Evolutionary conservation across 2,113 vertebrate species (phyloP), one percentile per base, ranked within the genome.

Genomic region (Archilochus colubris): DNA sequence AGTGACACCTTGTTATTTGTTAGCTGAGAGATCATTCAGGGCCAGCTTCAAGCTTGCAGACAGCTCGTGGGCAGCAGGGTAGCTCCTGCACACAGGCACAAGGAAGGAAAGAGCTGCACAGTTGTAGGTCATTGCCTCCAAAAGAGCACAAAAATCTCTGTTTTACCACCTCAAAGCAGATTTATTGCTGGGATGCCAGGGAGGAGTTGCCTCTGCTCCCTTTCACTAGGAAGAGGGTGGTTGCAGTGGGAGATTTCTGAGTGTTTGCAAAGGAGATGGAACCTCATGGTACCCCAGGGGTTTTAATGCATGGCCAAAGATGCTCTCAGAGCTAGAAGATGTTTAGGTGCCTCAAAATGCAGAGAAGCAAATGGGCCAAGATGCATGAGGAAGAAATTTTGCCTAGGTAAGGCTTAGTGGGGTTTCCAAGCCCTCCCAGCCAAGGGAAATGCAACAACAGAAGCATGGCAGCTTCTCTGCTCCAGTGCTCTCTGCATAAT

Each of bases 1-100:
- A 90, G 64, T 88, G 91, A 97, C 93, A 81, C 2, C 1, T 14
- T 90, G 73, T 75, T 95, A 83, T 93, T 95, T 94, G 82, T 74
- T n/a, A 72, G 67, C 91, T 31, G 61, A 48, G 80, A 83, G 76
- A 93, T 75, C 64, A n/a, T 12, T 75, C n/a, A 44, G 81, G 82
- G 76, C 72, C 83, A 62, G 76, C 24, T 11, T 27, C 62, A 75
- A 1, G 31, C 80, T 63, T 13, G 48, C 67, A 16, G 87, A 70
- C 68, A 85, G 84, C 86, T 66, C 14, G 5, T 6, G 51, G 82
- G 72, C 12, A 89, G 67, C 85, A n/a, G 68, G 83, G 10, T 38
- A 15, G 30, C 33, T 40, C 40, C 40, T 40, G 40, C 40, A 40
- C 40, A 40, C 40, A 40, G 5, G 40, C 40, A 40, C 12, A 11